Percentiles rank a stretch among this genome's conserved stretches.
These are phyloP conservation scores for Andrena bucephala DNA, from an alignment of 2,888 invertebrate species.

Conservation along the genomic window DNA sequence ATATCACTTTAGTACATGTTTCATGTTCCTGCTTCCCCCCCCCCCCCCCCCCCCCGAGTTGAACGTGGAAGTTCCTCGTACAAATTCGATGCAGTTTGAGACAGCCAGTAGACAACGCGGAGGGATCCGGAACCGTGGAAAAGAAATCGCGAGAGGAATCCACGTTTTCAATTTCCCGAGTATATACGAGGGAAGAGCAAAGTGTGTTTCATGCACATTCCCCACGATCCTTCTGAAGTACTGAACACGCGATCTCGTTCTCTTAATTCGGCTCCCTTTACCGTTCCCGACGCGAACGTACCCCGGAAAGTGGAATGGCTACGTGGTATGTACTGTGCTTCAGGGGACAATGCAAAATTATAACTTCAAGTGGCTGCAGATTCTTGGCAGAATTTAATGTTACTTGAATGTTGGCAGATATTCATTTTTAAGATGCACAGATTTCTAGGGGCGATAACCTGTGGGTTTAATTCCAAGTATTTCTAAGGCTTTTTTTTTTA, in stretches of 20 bases:
- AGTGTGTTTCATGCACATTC: slow-evolving; percentile 10
- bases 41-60: slow-evolving; percentile 13
- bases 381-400: background rate
- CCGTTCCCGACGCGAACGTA: background rate
- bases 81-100: slow-evolving; percentile 51
- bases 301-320: background rate
- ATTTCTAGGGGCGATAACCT: too few species aligned
- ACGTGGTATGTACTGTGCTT: background rate
- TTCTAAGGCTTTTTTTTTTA: too few species aligned
- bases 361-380: background rate
- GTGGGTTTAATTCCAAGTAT: too few species aligned
- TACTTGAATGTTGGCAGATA: background rate
- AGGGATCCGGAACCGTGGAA: slow-evolving; percentile 30
- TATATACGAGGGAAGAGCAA: slow-evolving; percentile 5
- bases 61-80: slow-evolving; percentile 25
- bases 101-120: slow-evolving; percentile 31
- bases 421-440: too few species aligned
- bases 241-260: background rate
- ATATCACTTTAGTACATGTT: slow-evolving; percentile 31
- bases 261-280: slow-evolving; percentile 24
- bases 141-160: slow-evolving; percentile 38
- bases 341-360: background rate
- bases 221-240: slow-evolving; percentile 1
- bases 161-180: slow-evolving; percentile 42
- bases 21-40: slow-evolving; percentile 32